Percentiles rank a stretch among this genome's conserved stretches.
Evolutionary conservation across 2,888 invertebrate genomes (phyloP).

Genomic region (Agonopterix subpropinquella): DNA sequence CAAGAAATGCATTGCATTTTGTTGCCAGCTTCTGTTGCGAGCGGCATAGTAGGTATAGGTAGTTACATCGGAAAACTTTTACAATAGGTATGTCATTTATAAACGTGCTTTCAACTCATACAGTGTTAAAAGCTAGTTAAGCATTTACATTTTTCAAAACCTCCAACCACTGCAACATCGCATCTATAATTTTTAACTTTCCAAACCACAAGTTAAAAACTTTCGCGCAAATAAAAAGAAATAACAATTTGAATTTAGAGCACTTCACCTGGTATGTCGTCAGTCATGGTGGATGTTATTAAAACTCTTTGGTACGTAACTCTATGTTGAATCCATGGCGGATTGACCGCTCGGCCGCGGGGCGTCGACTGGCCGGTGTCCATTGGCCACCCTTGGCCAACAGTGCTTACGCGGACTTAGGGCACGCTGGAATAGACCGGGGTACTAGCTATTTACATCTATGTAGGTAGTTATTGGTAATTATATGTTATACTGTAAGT

Average conservation of each 20-base stretch:
- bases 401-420: constrained; percentile 11
- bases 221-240: not conserved
- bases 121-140: no score
- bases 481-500: not conserved
- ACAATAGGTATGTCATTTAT: no score
- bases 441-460: constrained; percentile 4
- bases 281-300: constrained; percentile 37
- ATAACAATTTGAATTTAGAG: not conserved
- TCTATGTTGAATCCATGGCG: constrained; percentile 34
- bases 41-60: no score
- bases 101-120: no score
- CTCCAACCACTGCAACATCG: no score
- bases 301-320: not conserved
- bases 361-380: constrained; percentile 60
- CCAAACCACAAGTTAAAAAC: no score
- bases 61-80: no score
- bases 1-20: no score
- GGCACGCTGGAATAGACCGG: no score
- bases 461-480: constrained; percentile 12
- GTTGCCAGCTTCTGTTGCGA: no score
- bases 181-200: no score
- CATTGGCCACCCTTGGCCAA: constrained; percentile 40
- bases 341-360: constrained; percentile 47
- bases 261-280: constrained; percentile 63
- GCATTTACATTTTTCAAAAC: no score